Percentiles rank a stretch among this genome's conserved stretches.
Conservation (phyloP, 2,113 vertebrate species). For the Strigops habroptila region DNA sequence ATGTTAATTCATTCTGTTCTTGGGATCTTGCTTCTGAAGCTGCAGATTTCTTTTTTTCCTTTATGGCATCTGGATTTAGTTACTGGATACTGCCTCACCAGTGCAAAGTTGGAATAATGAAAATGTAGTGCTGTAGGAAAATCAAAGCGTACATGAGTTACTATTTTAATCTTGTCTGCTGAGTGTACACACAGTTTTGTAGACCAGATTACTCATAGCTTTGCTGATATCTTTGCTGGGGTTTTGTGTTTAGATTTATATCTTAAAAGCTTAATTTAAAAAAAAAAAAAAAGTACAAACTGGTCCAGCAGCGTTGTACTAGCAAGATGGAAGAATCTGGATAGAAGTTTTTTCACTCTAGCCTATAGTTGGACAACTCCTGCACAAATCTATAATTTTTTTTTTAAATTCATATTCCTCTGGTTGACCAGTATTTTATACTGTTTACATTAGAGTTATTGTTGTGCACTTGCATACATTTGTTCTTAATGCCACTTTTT, state of each 20-base stretch:
- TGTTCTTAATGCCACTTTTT: background rate
- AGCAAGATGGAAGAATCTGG: background rate
- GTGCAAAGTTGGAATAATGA: background rate
- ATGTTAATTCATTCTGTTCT: background rate
- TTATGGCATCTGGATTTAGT: background rate
- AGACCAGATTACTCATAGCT: background rate
- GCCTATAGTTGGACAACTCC: background rate
- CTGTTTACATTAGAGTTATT: background rate
- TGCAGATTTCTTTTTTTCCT: background rate
- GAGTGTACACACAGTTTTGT: background rate
- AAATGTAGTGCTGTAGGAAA: background rate
- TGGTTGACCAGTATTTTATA: background rate
- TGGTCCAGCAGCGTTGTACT: background rate
- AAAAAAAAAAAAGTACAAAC: background rate
- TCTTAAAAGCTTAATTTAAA: background rate
- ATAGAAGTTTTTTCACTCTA: background rate
- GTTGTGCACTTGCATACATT: background rate
- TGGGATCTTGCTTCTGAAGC: background rate
- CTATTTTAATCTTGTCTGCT: slow-evolving; percentile 3
- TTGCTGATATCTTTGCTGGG: background rate
- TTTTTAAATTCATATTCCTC: background rate
- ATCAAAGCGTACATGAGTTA: background rate
- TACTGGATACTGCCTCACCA: background rate
- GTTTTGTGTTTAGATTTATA: background rate
- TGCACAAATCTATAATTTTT: background rate